Evolutionary conservation across 2,888 invertebrate species (phyloP), one percentile per base, ranked within the genome.

Genomic region (Nesidiocoris tenuis): DNA sequence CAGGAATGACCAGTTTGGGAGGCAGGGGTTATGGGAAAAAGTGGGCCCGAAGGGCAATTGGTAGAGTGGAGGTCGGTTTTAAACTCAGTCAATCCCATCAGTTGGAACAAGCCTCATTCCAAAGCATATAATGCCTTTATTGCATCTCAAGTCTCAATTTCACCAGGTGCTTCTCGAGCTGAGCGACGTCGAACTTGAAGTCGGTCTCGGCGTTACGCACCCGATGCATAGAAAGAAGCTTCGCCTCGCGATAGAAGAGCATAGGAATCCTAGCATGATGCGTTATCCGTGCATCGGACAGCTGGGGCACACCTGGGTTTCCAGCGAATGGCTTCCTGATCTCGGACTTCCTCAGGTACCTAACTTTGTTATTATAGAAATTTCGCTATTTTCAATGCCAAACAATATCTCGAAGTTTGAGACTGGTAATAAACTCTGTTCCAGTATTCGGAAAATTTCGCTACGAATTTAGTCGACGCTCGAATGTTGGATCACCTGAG

Each of bases 141-240:
- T n/a, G n/a, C n/a, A n/a, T n/a, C n/a, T n/a, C n/a, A n/a, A n/a
- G n/a, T n/a, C n/a, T n/a, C n/a, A n/a, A n/a, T n/a, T n/a, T n/a
- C n/a, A n/a, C n/a, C n/a, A 94, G 93, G 92, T 96, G 81, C 88
- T 97, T 82, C 88, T 96, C 81, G 96, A 95, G 86, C 86, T 97
- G 82, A 93, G 92, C 83, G 96, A 97, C 83, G 88, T 91, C 71
- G 97, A 97, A 83, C 85, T 97, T 83, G 95, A 95, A 85, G 91
- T 92, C 72, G 95, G 95, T 2, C 86, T 97, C 76, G 95, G 95
- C n/a, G 90, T 97, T 81, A 87, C 90, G 74, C 95, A 96, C 86
- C 93, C 95, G 59, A 92, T 97, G 89, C 96, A 97, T 84, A 88
- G 95, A 81, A 94, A 95, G 85, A 97, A 97, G 84, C 86, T 97